A percentile compares a stretch with the other conserved stretches of the same genome.
These are phyloP conservation scores for Clamator glandarius DNA, from an alignment of 2,797 vertebrate species.

Conservation along the genomic window DNA sequence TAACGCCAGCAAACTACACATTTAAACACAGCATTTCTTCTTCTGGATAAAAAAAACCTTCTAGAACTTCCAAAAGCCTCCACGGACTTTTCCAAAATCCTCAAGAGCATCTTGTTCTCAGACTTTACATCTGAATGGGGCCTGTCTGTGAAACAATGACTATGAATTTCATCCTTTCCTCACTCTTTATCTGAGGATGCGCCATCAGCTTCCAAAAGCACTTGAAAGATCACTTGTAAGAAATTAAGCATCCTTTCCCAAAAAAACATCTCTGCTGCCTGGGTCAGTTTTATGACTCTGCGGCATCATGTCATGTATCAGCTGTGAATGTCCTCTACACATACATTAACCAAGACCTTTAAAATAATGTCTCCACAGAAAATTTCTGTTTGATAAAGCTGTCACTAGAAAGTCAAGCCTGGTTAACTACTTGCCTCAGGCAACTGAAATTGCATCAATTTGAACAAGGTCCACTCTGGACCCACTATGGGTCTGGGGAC, in stretches of 20 bases:
- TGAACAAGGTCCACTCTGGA: not conserved
- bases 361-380: not conserved
- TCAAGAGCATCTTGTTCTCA: not conserved
- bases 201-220: not conserved
- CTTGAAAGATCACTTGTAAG: not conserved
- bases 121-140: not conserved
- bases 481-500: not conserved
- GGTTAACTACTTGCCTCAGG: not conserved
- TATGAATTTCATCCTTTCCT: not conserved
- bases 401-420: not conserved
- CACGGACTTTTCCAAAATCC: not conserved
- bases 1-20: not conserved
- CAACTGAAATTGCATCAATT: not conserved
- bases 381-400: not conserved
- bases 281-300: not conserved
- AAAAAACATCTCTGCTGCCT: rapidly evolving
- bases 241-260: not conserved
- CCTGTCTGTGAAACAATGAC: not conserved
- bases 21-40: not conserved
- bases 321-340: rapidly evolving
- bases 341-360: not conserved
- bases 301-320: not conserved
- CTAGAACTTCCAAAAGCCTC: not conserved
- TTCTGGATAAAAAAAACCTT: constrained; percentile 1
- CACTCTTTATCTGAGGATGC: not conserved